A percentile compares a stretch with the other conserved stretches of the same genome.
Evolutionary conservation across 1,140 invertebrate species (phyloP).

Genomic region (Caenorhabditis elegans): DNA sequence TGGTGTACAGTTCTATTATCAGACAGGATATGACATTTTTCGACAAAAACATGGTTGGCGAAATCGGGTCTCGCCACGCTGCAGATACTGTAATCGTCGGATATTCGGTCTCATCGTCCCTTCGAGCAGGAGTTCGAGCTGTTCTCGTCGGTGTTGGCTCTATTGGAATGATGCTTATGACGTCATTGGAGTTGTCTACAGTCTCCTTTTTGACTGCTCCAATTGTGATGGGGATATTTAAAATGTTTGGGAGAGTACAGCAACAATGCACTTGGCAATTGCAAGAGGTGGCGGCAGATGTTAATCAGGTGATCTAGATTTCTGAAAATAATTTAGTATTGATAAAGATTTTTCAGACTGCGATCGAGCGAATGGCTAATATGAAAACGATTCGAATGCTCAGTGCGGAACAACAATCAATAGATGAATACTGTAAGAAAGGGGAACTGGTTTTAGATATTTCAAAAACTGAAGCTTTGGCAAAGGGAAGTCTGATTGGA

Average conservation of each 20-base stretch:
- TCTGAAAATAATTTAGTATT: background rate
- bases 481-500: constrained; percentile 22
- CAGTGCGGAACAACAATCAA: background rate
- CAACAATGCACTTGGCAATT: constrained; percentile 27
- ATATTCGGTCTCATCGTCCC: constrained; percentile 1
- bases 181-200: background rate
- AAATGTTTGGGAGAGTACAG: constrained; percentile 18
- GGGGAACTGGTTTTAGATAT: background rate
- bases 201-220: background rate
- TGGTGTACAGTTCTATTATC: background rate
- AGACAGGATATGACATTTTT: constrained; percentile 8
- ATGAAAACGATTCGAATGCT: constrained; percentile 6
- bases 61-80: background rate
- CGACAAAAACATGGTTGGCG: constrained; percentile 5
- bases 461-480: background rate
- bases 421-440: background rate
- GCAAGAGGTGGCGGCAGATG: constrained; percentile 21
- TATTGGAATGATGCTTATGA: background rate
- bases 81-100: constrained; percentile 8
- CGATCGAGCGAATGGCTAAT: background rate
- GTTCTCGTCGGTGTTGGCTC: background rate
- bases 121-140: background rate
- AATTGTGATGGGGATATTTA: constrained; percentile 12
- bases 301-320: background rate
- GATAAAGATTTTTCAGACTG: background rate